A percentile compares a stretch with the other conserved stretches of the same genome.
These are phyloP conservation scores for Himalopsyche japonica DNA, from an alignment of 2,888 invertebrate genomes.

Conservation along the genomic window DNA sequence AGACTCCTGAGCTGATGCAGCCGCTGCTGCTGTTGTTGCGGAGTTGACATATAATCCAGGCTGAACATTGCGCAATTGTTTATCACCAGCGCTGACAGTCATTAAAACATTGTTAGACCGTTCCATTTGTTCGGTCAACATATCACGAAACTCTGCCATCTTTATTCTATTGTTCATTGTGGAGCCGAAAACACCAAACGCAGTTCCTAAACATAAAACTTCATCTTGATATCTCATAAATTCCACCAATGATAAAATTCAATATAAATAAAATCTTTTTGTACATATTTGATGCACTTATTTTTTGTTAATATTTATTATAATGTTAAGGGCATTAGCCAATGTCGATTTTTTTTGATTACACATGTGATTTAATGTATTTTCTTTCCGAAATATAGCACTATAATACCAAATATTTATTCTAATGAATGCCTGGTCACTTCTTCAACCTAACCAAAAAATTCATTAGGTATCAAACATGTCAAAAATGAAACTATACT, in stretches of 20 bases:
- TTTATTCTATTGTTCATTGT: conserved; percentile 67
- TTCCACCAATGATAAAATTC: background rate
- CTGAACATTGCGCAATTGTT: conserved; percentile 27
- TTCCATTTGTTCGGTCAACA: conserved; percentile 62
- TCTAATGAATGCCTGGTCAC: too few species aligned
- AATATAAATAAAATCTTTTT: too few species aligned
- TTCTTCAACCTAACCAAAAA: too few species aligned
- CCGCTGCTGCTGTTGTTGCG: background rate
- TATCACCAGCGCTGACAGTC: conserved; percentile 51
- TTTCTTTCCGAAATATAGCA: too few species aligned
- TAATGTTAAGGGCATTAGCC: too few species aligned
- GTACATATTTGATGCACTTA: background rate
- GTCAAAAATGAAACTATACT: too few species aligned
- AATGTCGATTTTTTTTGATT: too few species aligned
- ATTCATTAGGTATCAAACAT: too few species aligned
- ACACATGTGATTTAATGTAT: too few species aligned
- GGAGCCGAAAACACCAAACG: conserved; percentile 67
- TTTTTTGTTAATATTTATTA: background rate
- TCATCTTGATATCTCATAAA: too few species aligned
- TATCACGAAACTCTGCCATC: conserved; percentile 66
- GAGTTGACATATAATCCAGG: background rate
- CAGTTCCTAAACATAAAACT: conserved; percentile 53
- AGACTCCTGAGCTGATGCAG: background rate
- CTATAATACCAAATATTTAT: too few species aligned
- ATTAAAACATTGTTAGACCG: conserved; percentile 55